Evolutionary conservation across 2,113 vertebrate genomes (phyloP).

Genomic region (Accipiter virgatus): DNA sequence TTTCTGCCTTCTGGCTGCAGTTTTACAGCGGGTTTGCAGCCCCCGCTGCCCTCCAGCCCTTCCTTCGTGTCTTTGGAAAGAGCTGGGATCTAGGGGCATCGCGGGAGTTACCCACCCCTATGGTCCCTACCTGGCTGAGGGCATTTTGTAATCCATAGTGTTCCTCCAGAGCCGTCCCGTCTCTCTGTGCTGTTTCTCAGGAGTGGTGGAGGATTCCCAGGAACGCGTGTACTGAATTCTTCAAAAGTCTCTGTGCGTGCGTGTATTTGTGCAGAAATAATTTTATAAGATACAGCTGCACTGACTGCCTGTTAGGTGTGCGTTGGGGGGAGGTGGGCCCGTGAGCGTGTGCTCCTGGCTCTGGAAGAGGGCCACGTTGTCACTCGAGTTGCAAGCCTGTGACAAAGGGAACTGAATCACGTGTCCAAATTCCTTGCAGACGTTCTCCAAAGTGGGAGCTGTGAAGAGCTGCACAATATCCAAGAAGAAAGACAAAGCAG

Average conservation of each 20-base stretch:
- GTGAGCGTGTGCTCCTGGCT: neutral
- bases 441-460: slow-evolving; percentile 84
- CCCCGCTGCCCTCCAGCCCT: neutral
- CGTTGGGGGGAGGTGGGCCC: neutral
- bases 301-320: neutral
- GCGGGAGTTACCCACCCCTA: too few relatives aligned
- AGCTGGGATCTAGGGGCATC: neutral
- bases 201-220: neutral
- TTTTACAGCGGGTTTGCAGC: neutral
- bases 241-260: neutral
- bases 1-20: neutral
- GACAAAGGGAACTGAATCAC: slow-evolving; percentile 37
- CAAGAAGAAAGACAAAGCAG: slow-evolving; percentile 91
- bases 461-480: slow-evolving; percentile 88
- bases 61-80: neutral
- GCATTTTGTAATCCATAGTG: neutral
- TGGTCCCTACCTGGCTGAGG: neutral
- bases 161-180: neutral
- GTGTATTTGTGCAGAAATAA: neutral
- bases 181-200: neutral
- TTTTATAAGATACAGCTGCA: neutral
- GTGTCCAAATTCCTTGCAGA: slow-evolving; percentile 73
- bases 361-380: neutral
- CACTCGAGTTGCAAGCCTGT: neutral
- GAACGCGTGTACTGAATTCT: fast-evolving